Base-by-base conservation (phyloP, 2,888 invertebrate species). In the Meloe dianella region DNA sequence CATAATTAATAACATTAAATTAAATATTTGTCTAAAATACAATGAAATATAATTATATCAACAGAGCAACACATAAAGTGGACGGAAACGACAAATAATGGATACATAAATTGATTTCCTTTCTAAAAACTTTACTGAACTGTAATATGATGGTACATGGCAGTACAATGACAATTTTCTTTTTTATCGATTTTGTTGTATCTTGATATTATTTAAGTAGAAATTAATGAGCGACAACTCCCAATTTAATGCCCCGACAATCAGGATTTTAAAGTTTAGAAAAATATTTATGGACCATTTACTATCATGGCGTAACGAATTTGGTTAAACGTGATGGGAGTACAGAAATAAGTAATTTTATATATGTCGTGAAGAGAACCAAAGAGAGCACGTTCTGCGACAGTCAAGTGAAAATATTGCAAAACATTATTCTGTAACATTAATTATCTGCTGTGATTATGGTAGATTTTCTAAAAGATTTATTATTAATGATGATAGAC, bases 281-380 rank as follows among this genome's bases (percentile, higher is more conserved):
- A 67, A 67, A 67, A 67, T 58, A 64, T 57, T 67, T 61, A 67
- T 61, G 54, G 64, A 61, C 61, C 67, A 64, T 67, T 67, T 67
- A 57, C 63, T 64, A 47, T 41, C 61, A 57, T 65, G 63, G 27
- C 57, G 57, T 58, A 47, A 63, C 67, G 61, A 67, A 64, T 67
- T 67, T 67, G 67, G 64, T 67, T 67, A 61, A 14, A 67, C 67
- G 67, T 67, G 67, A 67, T 47, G 17, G 20, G 67, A 14, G 54
- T 67, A 51, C 32, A 24, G 17, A 38, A 67, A 60, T 27, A 63
- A 51, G 57, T 56, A 35, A 32, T 51, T 51, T 51, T 51, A 3
- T 22, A 12, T 22, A 6, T 51, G 22, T 22, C 12, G 20, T 9
- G 8, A 8, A 20, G 12, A 4, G 41, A 47, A 20, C 47, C 1